These are phyloP conservation scores for Melikaiella ostensackeni DNA, from an alignment of 2,888 invertebrate species.

Conservation along the genomic window DNA sequence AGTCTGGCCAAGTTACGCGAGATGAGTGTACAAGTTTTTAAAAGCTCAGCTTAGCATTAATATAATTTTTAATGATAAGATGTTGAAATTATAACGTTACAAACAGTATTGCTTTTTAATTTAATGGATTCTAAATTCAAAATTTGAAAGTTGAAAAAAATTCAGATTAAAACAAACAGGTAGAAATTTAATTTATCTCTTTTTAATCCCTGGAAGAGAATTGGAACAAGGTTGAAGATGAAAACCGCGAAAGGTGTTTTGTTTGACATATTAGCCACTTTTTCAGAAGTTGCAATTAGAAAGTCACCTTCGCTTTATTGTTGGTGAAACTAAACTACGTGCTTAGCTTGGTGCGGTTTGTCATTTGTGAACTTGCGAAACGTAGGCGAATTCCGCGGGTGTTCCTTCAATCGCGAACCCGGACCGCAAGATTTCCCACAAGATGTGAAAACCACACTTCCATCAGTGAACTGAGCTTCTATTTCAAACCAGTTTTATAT, in stretches of 20 bases:
- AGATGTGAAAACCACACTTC: conserved; percentile 50
- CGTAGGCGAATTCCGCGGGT: conserved; percentile 19
- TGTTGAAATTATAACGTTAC: no score
- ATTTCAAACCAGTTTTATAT: not conserved
- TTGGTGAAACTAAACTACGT: not conserved
- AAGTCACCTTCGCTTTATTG: conserved; percentile 34
- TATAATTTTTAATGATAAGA: no score
- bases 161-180: no score
- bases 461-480: conserved; percentile 27
- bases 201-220: not conserved
- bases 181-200: not conserved
- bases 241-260: not conserved
- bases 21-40: no score
- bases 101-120: no score
- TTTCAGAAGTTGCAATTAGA: conserved; percentile 23
- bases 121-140: no score
- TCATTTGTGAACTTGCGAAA: conserved; percentile 25
- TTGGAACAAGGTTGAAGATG: not conserved
- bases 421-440: conserved; percentile 51
- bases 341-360: conserved; percentile 14
- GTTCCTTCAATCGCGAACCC: conserved; percentile 29
- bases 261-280: not conserved
- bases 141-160: no score
- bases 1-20: no score
- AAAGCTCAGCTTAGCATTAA: no score